Conservation (phyloP, 2,888 invertebrate species). For the Pachymerium ferrugineum region DNA sequence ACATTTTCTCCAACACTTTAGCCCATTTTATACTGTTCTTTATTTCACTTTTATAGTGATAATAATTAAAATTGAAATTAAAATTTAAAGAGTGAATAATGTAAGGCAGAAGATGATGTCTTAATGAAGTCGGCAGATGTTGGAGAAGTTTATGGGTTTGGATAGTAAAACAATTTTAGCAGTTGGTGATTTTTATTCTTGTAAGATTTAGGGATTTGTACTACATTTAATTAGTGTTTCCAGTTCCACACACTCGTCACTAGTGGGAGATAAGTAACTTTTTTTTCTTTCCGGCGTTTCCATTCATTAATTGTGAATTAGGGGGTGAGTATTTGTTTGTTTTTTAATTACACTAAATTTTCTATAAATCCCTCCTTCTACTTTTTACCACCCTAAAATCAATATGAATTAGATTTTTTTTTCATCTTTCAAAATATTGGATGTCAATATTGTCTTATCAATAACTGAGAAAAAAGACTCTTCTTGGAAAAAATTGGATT, state of each 20-base stretch:
- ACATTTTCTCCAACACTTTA: neutral
- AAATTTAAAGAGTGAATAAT: conserved; percentile 21
- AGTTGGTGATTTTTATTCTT: conserved; percentile 6
- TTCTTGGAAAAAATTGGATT: too few relatives aligned
- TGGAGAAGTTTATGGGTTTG: conserved; percentile 7
- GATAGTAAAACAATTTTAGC: too few relatives aligned
- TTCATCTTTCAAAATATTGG: too few relatives aligned
- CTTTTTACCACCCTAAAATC: too few relatives aligned
- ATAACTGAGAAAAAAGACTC: too few relatives aligned
- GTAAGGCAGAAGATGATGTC: neutral
- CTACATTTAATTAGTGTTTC: conserved; percentile 15
- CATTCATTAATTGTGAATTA: conserved; percentile 9
- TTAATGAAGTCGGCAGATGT: conserved; percentile 21
- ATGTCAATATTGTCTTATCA: too few relatives aligned
- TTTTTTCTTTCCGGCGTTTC: neutral
- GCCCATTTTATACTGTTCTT: neutral
- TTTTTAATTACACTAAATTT: too few relatives aligned
- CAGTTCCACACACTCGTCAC: too few relatives aligned
- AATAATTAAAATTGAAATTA: conserved; percentile 20
- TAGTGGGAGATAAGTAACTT: neutral
- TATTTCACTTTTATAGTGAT: conserved; percentile 8
- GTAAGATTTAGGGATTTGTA: conserved; percentile 11
- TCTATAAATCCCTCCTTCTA: too few relatives aligned
- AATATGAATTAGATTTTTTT: too few relatives aligned
- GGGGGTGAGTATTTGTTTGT: too few relatives aligned